These are phyloP conservation scores for Cyclargus thomasi DNA, from an alignment of 1,140 invertebrate species.

Conservation along the genomic window DNA sequence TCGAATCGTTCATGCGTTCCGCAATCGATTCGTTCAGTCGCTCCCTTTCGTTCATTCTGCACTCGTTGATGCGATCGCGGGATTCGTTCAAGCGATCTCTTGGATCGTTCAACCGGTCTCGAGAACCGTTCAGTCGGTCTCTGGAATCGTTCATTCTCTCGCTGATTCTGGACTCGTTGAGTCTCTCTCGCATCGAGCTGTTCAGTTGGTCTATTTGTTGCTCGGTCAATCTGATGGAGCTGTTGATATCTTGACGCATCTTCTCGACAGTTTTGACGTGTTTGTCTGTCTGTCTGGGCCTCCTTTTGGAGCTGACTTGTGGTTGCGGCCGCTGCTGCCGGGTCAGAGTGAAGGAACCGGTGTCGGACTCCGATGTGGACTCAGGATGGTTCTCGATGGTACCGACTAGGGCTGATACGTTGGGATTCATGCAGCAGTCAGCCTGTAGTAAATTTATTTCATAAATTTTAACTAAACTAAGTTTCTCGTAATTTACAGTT, in stretches of 20 bases:
- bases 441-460: slow-evolving; percentile 39
- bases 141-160: slow-evolving; percentile 39
- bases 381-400: slow-evolving; percentile 71
- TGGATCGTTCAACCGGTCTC: slow-evolving; percentile 34
- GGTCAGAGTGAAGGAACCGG: slow-evolving; percentile 57
- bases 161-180: slow-evolving; percentile 33
- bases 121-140: slow-evolving; percentile 23
- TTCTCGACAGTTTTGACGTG: slow-evolving; percentile 44
- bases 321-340: slow-evolving; percentile 60
- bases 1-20: slow-evolving; percentile 32
- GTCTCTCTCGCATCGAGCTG: slow-evolving; percentile 46
- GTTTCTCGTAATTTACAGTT: no score
- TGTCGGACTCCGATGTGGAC: slow-evolving; percentile 69
- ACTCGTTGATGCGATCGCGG: slow-evolving; percentile 33
- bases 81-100: slow-evolving; percentile 35
- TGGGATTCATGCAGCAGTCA: slow-evolving; percentile 66
- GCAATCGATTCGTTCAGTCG: slow-evolving; percentile 38
- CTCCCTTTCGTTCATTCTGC: slow-evolving; percentile 30
- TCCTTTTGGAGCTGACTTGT: slow-evolving; percentile 57
- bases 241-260: slow-evolving; percentile 47
- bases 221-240: slow-evolving; percentile 46
- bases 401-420: slow-evolving; percentile 63
- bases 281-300: slow-evolving; percentile 48
- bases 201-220: slow-evolving; percentile 61
- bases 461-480: no score